Evolutionary conservation across 2,888 invertebrate genomes (phyloP).

Genomic region (Drosophila emarginata): DNA sequence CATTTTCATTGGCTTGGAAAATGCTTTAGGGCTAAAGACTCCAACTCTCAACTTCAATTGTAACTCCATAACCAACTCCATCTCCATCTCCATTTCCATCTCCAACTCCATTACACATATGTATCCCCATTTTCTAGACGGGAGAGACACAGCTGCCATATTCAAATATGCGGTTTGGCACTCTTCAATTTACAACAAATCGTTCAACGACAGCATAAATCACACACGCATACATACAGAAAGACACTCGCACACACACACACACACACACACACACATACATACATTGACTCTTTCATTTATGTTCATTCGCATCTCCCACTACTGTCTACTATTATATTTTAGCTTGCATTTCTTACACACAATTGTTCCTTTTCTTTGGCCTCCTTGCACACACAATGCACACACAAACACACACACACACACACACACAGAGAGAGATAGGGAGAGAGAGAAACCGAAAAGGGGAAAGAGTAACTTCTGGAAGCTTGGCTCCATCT

Average conservation of each 20-base stretch:
- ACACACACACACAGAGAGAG: background rate
- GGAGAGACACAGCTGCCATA: slow-evolving; percentile 50
- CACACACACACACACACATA: slow-evolving; percentile 11
- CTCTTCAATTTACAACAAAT: slow-evolving; percentile 73
- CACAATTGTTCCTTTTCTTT: slow-evolving; percentile 74
- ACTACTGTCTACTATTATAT: slow-evolving; percentile 1
- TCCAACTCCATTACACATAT: background rate
- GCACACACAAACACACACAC: slow-evolving; percentile 38
- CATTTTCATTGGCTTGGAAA: slow-evolving; percentile 12
- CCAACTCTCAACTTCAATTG: background rate
- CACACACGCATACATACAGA: slow-evolving; percentile 11
- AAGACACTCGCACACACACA: slow-evolving; percentile 13
- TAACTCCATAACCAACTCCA: background rate
- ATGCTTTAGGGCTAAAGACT: slow-evolving; percentile 1
- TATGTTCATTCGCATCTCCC: slow-evolving; percentile 8
- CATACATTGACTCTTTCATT: slow-evolving; percentile 3
- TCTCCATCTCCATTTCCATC: background rate
- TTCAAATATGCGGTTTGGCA: slow-evolving; percentile 73
- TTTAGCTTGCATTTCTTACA: slow-evolving; percentile 65
- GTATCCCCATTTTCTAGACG: too few species aligned
- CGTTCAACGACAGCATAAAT: slow-evolving; percentile 57
- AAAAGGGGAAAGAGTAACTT: background rate
- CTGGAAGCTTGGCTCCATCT: background rate
- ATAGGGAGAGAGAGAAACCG: background rate
- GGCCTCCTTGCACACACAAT: slow-evolving; percentile 53